Base-by-base conservation (phyloP, 2,797 vertebrate species). In the Mallotus villosus region DNA sequence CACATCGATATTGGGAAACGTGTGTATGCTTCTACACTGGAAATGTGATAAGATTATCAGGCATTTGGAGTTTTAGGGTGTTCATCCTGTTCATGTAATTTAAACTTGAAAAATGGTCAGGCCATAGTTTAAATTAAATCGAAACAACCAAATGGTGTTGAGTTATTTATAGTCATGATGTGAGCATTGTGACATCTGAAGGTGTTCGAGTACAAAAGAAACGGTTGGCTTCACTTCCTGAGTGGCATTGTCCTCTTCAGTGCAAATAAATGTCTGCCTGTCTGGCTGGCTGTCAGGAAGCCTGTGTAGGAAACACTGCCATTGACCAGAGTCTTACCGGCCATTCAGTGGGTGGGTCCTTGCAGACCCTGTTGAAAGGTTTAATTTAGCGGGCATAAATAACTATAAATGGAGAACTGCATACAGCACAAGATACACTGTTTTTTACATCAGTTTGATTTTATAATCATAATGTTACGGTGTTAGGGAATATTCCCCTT, bases 161-260 rank as follows among this genome's bases (percentile, higher is more conserved):
- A 4, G 51, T 55, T 46, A 46, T 46, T 34, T 68, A 58, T 55
- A 66, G 41, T n/a, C 51, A 46, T 66, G 8, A 51, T 46, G 16
- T 61, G 65, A 21, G 19, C 9, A 60, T 74, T 53, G 55, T 12
- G 1, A 74, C 67, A 7, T 67, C 21, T 25, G 24, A 27, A 55
- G n/a, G 66, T 34, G 41, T 73, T 19, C 22, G 51, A 51, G 55
- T 61, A 62, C 27, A 37, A 69, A 65, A 70, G 27, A n/a, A 57
- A 78, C 70, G 69, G 55, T 67, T 59, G 27, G 60, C 70, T 68
- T 74, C 37, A 58, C 78, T 88, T 86, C 78, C 84, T 85, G 73
- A 81, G 72, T 71, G 70, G 34, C 19, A 55, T 70, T 81, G 81
- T 74, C 74, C 71, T 76, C 46, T 61, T 80, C 34, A 62, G 53